Evolutionary conservation across 2,797 vertebrate species (phyloP), one percentile per base, ranked within the genome.

Genomic region (Poecilia gillii): DNA sequence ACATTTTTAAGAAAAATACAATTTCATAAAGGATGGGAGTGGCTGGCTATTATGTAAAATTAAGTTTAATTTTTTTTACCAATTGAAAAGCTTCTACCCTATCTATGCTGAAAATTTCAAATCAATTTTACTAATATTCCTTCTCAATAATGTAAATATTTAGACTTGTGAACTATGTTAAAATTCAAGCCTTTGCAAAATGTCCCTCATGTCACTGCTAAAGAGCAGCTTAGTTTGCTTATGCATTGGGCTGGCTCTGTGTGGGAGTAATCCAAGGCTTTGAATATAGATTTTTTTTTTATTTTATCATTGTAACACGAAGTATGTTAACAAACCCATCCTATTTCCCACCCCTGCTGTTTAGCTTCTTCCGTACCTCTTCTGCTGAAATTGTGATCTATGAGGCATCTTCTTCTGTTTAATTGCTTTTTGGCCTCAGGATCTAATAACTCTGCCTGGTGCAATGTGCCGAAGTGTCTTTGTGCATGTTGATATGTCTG

Each of bases 341-440:
- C 8, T 12, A 45, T 81, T 5, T 6, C 53, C 72, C 66, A 84
- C 70, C 57, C 33, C 45, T 46, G 51, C 71, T 72, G 49, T 79
- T 80, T 87, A 76, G 74, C 82, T 81, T 85, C 9, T 87, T 78
- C 84, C 4, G 85, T 59, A 45, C 75, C 80, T 85, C 78, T 76
- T 13, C 28, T 86, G 87, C 77, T 87, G 71, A 59, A 85, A 82
- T 64, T 82, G 81, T 81, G 87, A 88, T 91, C 85, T 83, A 66
- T 84, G 87, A 89, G 87, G 83, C 87, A 81, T 89, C 76, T 55
- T 87, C 64, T 82, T 81, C 77, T 77, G 84, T 87, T 85, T 88
- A 87, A 91, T 92, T 88, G 83, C 89, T 90, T 83, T 68, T 74
- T 91, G 86, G 88, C 88, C 83, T 36, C 47, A 88, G 85, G 92